Evolutionary conservation across 2,888 invertebrate species (phyloP).

Genomic region (Cantharis flavilabris): DNA sequence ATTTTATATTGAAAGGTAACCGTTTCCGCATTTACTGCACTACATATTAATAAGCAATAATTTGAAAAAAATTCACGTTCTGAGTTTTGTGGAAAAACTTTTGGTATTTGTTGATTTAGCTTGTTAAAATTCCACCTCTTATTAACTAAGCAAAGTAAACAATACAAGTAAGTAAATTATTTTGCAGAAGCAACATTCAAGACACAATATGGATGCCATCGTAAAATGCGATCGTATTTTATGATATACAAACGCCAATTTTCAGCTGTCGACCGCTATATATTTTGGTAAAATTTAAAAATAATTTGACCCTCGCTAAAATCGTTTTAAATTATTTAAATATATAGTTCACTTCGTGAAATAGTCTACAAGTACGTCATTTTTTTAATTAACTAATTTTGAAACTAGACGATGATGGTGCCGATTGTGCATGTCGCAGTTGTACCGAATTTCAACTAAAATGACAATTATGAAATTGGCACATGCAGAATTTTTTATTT

Average conservation of each 20-base stretch:
- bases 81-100: neutral
- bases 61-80: neutral
- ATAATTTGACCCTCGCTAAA: conserved; percentile 17
- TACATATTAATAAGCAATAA: neutral
- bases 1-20: neutral
- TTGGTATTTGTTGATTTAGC: neutral
- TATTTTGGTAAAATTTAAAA: conserved; percentile 15
- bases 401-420: neutral
- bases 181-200: neutral
- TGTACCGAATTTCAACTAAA: neutral
- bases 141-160: neutral
- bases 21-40: neutral
- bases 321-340: conserved; percentile 21
- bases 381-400: conserved; percentile 10
- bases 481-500: neutral
- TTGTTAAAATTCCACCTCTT: neutral
- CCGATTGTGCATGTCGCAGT: neutral
- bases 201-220: conserved; percentile 15
- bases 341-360: neutral
- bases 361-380: conserved; percentile 16
- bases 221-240: conserved; percentile 16
- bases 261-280: conserved; percentile 25
- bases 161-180: conserved; percentile 7
- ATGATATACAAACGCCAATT: conserved; percentile 29
- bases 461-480: neutral